These are phyloP conservation scores for Aphelocoma californica DNA, from an alignment of 2,797 vertebrate species.

Conservation along the genomic window DNA sequence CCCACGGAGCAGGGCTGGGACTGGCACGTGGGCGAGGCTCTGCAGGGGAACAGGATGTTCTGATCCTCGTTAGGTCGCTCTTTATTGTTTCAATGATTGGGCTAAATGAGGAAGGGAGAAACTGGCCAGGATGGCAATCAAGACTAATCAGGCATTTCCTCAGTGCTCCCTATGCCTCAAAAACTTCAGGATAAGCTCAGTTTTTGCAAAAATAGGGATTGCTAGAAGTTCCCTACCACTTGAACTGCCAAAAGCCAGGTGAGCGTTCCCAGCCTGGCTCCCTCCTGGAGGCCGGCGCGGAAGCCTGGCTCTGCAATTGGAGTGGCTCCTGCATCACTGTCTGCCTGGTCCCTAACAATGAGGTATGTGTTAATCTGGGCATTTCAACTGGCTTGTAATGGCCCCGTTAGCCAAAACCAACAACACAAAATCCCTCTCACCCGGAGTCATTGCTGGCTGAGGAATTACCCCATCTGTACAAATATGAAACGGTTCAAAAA, in stretches of 20 bases:
- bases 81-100: conserved; percentile 15
- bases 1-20: not conserved
- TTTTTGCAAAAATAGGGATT: not conserved
- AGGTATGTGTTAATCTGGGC: conserved; percentile 79
- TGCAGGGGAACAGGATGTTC: not conserved
- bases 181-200: not conserved
- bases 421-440: conserved; percentile 68
- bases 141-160: conserved; percentile 35
- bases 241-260: not conserved
- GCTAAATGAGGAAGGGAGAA: not conserved
- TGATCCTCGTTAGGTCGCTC: not conserved
- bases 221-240: not conserved
- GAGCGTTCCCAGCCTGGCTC: not conserved
- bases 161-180: not conserved
- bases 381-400: conserved; percentile 62
- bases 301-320: not conserved
- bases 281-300: not conserved
- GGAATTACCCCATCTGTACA: conserved; percentile 73
- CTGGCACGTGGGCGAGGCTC: not conserved
- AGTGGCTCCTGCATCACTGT: conserved; percentile 14
- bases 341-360: conserved; percentile 58
- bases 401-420: conserved; percentile 73
- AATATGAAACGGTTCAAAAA: conserved; percentile 57
- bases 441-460: conserved; percentile 70
- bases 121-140: conserved; percentile 5